These are phyloP conservation scores for Parochlus steinenii DNA, from an alignment of 2,888 invertebrate genomes.

Conservation along the genomic window DNA sequence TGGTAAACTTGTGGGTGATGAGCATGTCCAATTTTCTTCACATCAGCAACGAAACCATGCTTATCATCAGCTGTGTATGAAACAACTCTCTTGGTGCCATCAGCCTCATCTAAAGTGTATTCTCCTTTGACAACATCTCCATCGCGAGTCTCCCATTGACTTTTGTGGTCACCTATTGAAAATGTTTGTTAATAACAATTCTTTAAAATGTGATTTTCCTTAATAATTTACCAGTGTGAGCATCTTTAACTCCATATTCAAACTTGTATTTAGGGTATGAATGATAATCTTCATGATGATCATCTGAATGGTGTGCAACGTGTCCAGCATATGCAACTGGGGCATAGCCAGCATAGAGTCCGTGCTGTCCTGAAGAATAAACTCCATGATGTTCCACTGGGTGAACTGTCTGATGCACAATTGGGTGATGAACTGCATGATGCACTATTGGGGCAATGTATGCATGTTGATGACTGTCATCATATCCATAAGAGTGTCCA, in stretches of 20 bases:
- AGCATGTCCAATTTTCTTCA: slow-evolving; percentile 31
- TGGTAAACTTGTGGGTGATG: slow-evolving; percentile 13
- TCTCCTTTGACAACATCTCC: slow-evolving; percentile 34
- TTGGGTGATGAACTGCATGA: no score
- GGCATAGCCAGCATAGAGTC: no score
- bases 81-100: slow-evolving; percentile 34
- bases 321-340: no score
- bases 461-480: no score
- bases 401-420: no score
- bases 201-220: no score
- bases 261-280: slow-evolving; percentile 30
- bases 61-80: slow-evolving; percentile 33
- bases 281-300: slow-evolving; percentile 10
- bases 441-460: no score
- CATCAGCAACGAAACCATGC: slow-evolving; percentile 33
- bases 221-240: slow-evolving; percentile 34
- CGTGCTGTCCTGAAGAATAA: no score
- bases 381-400: no score
- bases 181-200: no score
- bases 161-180: slow-evolving; percentile 33
- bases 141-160: slow-evolving; percentile 34
- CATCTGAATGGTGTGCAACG: no score
- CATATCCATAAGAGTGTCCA: no score
- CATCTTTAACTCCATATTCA: slow-evolving; percentile 33
- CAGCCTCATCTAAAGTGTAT: slow-evolving; percentile 30